Evolutionary conservation across 2,113 vertebrate species (phyloP).

Genomic region (Phaethornis superciliosus): DNA sequence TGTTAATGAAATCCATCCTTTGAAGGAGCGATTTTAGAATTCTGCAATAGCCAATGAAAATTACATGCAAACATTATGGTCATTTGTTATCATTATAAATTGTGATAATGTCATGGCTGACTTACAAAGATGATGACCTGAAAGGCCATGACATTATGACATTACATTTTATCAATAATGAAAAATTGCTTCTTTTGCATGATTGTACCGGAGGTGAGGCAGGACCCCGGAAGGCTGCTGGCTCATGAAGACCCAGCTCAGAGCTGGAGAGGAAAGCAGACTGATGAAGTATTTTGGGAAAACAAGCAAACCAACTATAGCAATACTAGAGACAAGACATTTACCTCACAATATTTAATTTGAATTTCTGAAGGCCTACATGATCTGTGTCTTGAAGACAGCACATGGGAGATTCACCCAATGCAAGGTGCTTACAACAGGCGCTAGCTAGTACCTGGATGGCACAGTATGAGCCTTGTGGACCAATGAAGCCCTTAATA

Average conservation of each 20-base stretch:
- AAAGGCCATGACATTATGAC: conserved; percentile 85
- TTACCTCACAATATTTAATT: background rate
- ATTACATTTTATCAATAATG: conserved; percentile 87
- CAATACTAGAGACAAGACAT: background rate
- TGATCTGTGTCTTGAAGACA: background rate
- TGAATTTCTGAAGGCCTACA: conserved; percentile 7
- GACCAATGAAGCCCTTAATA: background rate
- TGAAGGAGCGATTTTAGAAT: conserved; percentile 66
- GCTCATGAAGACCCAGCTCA: background rate
- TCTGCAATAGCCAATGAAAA: conserved; percentile 73
- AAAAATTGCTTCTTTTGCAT: conserved; percentile 80
- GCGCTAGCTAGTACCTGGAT: background rate
- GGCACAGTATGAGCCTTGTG: background rate
- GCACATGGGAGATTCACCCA: background rate
- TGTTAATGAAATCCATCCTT: conserved; percentile 59
- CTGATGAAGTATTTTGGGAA: background rate
- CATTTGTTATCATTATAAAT: conserved; percentile 84
- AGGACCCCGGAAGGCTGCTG: conserved; percentile 23
- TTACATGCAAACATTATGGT: conserved; percentile 78
- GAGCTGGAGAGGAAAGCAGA: background rate
- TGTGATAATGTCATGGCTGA: conserved; percentile 81
- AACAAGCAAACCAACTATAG: background rate
- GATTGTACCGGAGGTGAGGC: conserved; percentile 52
- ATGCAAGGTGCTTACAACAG: background rate
- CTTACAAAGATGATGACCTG: conserved; percentile 83